Percentiles rank a stretch among this genome's conserved stretches.
These are phyloP conservation scores for Synanceia verrucosa DNA, from an alignment of 2,797 vertebrate species.

Conservation along the genomic window DNA sequence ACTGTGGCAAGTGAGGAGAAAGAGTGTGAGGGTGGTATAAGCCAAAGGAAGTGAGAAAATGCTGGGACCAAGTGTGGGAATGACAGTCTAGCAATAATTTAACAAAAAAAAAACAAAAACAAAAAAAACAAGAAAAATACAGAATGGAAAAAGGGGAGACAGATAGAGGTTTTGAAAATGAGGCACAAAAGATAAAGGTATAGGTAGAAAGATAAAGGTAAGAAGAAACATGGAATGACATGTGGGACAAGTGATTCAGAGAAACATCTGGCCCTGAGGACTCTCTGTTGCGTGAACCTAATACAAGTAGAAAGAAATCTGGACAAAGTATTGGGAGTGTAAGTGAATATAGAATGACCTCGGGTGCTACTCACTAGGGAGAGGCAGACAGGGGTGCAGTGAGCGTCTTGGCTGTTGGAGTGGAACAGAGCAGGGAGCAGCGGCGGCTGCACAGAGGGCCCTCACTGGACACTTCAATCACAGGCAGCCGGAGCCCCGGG, in stretches of 20 bases:
- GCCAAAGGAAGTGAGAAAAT: conserved; percentile 60
- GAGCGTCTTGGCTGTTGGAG: conserved; percentile 71
- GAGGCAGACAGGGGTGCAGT: conserved; percentile 54
- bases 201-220: no score
- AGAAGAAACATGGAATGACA: conserved; percentile 2
- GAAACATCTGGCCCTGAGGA: conserved; percentile 12
- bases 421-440: conserved; percentile 71
- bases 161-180: conserved; percentile 10
- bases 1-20: conserved; percentile 65
- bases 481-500: conserved; percentile 74
- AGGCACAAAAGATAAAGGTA: conserved; percentile 26
- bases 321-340: conserved; percentile 32
- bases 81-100: conserved; percentile 34
- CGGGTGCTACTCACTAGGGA: conserved; percentile 70
- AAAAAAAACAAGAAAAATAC: conserved; percentile 1
- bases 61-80: conserved; percentile 45
- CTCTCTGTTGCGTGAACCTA: conserved; percentile 34
- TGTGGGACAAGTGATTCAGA: conserved; percentile 28
- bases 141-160: conserved; percentile 4
- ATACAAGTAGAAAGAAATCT: conserved; percentile 25
- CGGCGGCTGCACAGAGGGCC: conserved; percentile 57
- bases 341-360: conserved; percentile 57
- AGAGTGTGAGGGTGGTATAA: conserved; percentile 50
- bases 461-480: conserved; percentile 81
- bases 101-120: neutral